Conservation (phyloP, 1,140 invertebrate species). For the Tetragonula clypearis region DNA sequence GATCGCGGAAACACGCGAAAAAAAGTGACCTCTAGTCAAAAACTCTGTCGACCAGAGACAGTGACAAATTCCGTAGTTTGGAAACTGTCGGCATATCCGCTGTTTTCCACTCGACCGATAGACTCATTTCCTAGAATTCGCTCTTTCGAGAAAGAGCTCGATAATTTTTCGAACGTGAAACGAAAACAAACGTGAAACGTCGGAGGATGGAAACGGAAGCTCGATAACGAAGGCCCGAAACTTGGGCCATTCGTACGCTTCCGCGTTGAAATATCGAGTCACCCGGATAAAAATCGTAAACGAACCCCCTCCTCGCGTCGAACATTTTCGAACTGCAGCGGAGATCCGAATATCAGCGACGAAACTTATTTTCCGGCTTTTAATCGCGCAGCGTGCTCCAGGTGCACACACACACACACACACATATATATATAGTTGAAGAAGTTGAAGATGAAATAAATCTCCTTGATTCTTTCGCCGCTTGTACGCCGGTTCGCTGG, state of each 20-base stretch:
- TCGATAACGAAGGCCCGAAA: slow-evolving; percentile 3
- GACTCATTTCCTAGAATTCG: not conserved
- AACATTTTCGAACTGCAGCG: slow-evolving; percentile 5
- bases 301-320: not conserved
- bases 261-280: slow-evolving; percentile 28
- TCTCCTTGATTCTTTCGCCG: slow-evolving; percentile 11
- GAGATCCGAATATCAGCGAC: slow-evolving; percentile 8
- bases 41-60: not conserved
- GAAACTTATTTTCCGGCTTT: slow-evolving; percentile 49
- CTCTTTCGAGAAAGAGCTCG: not conserved
- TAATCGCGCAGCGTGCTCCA: slow-evolving; percentile 37
- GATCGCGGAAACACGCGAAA: too few species aligned
- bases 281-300: slow-evolving; percentile 31
- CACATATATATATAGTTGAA: too few species aligned
- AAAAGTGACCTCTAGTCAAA: not conserved
- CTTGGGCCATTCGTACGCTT: slow-evolving; percentile 3
- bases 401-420: too few species aligned
- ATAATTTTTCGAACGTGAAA: not conserved
- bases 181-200: not conserved
- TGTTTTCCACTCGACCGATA: not conserved
- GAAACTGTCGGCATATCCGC: not conserved
- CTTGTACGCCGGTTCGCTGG: not conserved
- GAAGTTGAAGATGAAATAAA: slow-evolving; percentile 32
- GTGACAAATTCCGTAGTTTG: not conserved
- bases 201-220: not conserved